Evolutionary conservation across 1,140 invertebrate genomes (phyloP), one percentile per base, ranked within the genome.

Genomic region (Pogonognathellus flavescens): DNA sequence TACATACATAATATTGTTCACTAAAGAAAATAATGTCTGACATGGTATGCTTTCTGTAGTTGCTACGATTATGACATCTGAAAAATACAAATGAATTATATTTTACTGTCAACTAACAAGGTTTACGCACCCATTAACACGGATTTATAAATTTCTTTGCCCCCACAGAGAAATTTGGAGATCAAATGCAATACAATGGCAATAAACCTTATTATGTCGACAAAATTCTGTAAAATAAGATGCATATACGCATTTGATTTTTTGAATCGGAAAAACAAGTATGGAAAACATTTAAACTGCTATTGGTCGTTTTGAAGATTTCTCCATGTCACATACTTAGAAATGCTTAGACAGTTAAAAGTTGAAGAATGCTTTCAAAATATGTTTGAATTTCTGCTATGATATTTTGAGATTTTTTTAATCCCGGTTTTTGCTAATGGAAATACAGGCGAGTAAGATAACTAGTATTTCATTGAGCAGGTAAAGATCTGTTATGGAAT

Each of bases 381-480:
- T 6, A 18, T 10, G 11, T 66, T 66, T 66, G 10, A 14, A 66
- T 66, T 14, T 50, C 70, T 70, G 10, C 22, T 76, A 49, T 70
- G 66, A 76, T 31, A 72, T 76, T 76, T 50, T n/a, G n/a, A 76
- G 70, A 76, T 66, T 66, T 66, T 41, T 76, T 76, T 25, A 50
- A 76, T 76, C 70, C 70, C 70, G 70, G 70, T 76, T 76, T 72
- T 76, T 76, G 70, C 70, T 76, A 49, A n/a, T 76, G n/a, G n/a
- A 3, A 20, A n/a, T n/a, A 62, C 18, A 76, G 49, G 25, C n/a
- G 20, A 31, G 22, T 25, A 66, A 66, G 18, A 22, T 66, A 22
- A 22, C 20, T 66, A 66, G 18, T 50, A 14, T 57, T 76, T 76
- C 14, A 66, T n/a, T 31, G 31, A 49, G 16, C 16, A 16, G 25